These are phyloP conservation scores for Microctenopoma stevenorrisi DNA, from an alignment of 2,797 vertebrate species.

Conservation along the genomic window DNA sequence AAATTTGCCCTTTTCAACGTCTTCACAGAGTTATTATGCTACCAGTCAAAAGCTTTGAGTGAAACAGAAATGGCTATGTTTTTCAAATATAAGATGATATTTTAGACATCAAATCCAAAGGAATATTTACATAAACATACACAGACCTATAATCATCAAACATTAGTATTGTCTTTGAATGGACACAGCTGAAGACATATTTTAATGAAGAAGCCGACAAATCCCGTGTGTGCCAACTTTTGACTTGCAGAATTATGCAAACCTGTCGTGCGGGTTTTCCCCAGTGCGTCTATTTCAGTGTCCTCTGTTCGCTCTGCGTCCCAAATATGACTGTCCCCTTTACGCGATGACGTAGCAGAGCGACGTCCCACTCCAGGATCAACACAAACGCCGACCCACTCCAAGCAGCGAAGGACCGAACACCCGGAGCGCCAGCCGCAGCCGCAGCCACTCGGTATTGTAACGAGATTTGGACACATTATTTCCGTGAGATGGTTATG, in stretches of 20 bases:
- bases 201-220: too few species aligned
- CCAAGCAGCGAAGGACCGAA: conserved; percentile 36
- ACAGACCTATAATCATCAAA: too few species aligned
- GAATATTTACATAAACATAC: too few species aligned
- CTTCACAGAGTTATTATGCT: too few species aligned
- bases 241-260: conserved; percentile 5
- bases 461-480: not conserved
- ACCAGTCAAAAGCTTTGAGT: too few species aligned
- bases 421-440: conserved; percentile 17
- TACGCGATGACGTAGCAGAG: conserved; percentile 64
- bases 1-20: too few species aligned
- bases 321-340: conserved; percentile 17
- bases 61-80: too few species aligned
- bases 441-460: conserved; percentile 26
- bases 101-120: too few species aligned
- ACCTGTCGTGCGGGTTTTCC: conserved; percentile 59
- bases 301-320: conserved; percentile 18
- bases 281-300: conserved; percentile 70
- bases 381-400: conserved; percentile 56
- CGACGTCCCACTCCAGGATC: conserved; percentile 45
- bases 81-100: too few species aligned
- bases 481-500: not conserved
- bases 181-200: too few species aligned
- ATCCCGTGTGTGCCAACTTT: too few species aligned
- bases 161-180: too few species aligned